phyloP scores from a whole-genome alignment of 2,113 vertebrate species.

The Arizona elegans region DNA sequence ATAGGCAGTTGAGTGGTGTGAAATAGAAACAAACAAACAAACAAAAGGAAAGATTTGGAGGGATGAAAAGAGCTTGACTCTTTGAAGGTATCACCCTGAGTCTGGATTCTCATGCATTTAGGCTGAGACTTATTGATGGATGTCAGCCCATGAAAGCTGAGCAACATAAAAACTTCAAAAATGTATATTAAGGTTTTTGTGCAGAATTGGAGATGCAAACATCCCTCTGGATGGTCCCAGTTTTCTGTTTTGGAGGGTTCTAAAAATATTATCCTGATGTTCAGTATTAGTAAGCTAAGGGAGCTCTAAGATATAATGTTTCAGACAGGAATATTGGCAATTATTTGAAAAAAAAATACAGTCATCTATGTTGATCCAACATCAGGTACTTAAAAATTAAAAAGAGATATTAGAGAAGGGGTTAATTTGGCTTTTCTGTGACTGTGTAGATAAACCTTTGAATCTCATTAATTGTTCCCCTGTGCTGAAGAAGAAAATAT shows the following conservation, averaged over 20 bases:
- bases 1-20: too few relatives aligned
- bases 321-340: neutral
- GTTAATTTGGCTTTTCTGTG: constrained; percentile 7
- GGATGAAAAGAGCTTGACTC: neutral
- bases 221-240: neutral
- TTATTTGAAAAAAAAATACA: neutral
- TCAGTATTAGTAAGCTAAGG: neutral
- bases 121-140: neutral
- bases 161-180: neutral
- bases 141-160: neutral
- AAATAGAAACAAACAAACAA: too few relatives aligned
- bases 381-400: neutral
- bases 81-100: neutral
- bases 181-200: neutral
- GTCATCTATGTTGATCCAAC: neutral
- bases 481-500: neutral
- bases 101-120: neutral
- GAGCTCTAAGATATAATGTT: neutral
- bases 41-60: neutral
- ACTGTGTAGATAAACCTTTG: neutral
- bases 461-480: neutral
- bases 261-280: neutral
- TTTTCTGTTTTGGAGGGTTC: neutral
- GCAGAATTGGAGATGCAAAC: neutral
- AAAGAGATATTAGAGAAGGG: neutral